phyloP scores from a whole-genome alignment of 2,113 vertebrate species.

The Pachycephala philippinensis region DNA sequence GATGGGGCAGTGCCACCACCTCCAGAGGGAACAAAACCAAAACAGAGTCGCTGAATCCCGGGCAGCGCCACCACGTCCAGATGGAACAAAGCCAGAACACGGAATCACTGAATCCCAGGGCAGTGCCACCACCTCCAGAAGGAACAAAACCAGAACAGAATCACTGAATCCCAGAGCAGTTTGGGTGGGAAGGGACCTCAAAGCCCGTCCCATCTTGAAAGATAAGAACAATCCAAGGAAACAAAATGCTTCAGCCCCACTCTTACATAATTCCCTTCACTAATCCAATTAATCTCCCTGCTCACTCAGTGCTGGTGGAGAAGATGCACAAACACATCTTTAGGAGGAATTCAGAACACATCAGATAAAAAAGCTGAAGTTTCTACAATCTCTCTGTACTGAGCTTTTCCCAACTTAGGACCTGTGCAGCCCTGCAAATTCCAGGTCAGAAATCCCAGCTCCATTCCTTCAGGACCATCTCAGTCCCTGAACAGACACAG shows the following conservation, averaged over 20 bases:
- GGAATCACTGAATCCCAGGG: too few species aligned
- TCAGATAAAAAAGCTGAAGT: background rate
- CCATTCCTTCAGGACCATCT: background rate
- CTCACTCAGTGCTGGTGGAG: background rate
- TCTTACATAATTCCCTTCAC: background rate
- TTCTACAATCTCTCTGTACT: too few species aligned
- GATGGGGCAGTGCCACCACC: fast-evolving
- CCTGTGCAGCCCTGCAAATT: background rate
- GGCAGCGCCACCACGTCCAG: fast-evolving
- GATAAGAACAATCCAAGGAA: background rate
- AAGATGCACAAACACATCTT: background rate
- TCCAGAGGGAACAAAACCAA: background rate
- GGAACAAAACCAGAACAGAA: background rate
- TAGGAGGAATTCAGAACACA: background rate
- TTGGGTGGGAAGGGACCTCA: background rate
- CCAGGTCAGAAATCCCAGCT: background rate
- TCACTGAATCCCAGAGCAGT: fast-evolving
- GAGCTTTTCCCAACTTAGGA: background rate
- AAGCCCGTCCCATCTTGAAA: background rate
- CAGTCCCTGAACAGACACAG: background rate
- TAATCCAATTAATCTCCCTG: background rate
- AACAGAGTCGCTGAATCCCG: fast-evolving
- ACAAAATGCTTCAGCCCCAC: background rate
- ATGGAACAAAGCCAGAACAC: background rate
- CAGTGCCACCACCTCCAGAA: fast-evolving